Evolutionary conservation across 2,888 invertebrate species (phyloP).

Genomic region (Nowickia ferox): DNA sequence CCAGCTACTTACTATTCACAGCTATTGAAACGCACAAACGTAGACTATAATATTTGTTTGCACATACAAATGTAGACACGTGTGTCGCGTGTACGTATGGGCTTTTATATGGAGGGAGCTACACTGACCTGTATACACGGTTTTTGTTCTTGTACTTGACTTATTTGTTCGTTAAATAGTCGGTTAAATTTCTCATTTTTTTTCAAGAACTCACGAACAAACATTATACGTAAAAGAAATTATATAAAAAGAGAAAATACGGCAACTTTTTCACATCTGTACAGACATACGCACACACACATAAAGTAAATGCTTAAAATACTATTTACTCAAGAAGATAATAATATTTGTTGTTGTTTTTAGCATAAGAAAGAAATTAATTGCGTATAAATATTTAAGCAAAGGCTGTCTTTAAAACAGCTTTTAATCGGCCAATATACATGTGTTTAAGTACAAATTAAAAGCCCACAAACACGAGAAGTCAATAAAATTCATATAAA

Average conservation of each 20-base stretch:
- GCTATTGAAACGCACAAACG: constrained; percentile 4
- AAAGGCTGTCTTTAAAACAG: constrained; percentile 18
- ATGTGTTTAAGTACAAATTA: constrained; percentile 1
- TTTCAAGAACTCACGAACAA: constrained; percentile 34
- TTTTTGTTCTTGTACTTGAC: background rate
- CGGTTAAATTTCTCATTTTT: constrained; percentile 25
- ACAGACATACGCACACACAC: background rate
- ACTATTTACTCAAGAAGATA: constrained; percentile 13
- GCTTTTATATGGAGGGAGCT: background rate
- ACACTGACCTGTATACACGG: constrained; percentile 10
- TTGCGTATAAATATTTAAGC: constrained; percentile 43
- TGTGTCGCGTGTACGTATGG: background rate
- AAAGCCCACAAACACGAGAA: constrained; percentile 22
- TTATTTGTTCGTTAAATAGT: constrained; percentile 28
- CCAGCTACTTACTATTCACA: constrained; percentile 1
- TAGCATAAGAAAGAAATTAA: constrained; percentile 36
- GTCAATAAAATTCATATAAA: constrained; percentile 21
- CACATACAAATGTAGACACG: background rate
- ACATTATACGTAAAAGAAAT: constrained; percentile 19
- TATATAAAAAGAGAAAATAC: background rate
- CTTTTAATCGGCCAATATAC: constrained; percentile 26
- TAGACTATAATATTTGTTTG: background rate
- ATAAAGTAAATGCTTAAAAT: background rate
- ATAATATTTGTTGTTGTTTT: constrained; percentile 19
- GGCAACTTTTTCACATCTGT: background rate